Evolutionary conservation across 2,113 vertebrate genomes (phyloP).

Genomic region (Cryptotis parvus): DNA sequence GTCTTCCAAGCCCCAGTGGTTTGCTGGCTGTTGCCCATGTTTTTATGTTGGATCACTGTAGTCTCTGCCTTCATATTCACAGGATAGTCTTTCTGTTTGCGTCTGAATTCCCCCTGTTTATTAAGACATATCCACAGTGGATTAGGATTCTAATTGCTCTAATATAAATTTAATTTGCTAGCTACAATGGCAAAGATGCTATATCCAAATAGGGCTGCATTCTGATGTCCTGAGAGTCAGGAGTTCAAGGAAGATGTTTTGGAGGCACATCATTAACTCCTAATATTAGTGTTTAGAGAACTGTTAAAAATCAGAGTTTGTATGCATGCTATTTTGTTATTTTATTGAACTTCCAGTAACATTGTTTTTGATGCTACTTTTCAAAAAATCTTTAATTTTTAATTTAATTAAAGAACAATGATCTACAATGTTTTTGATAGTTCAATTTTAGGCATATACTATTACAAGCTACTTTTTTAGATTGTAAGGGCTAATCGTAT

Average conservation of each 20-base stretch:
- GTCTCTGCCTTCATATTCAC: background rate
- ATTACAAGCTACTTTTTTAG: too few species aligned
- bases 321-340: background rate
- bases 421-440: too few species aligned
- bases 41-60: background rate
- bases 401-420: too few species aligned
- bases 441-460: too few species aligned
- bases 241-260: background rate
- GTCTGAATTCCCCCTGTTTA: background rate
- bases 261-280: background rate
- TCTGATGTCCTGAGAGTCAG: background rate
- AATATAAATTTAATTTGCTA: background rate
- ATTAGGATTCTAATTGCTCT: background rate
- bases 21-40: background rate
- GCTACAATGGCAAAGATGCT: background rate
- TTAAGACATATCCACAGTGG: background rate
- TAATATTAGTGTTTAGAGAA: background rate
- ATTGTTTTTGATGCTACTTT: constrained; percentile 26
- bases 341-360: background rate
- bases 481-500: background rate
- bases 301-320: background rate
- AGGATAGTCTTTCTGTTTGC: background rate
- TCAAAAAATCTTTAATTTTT: background rate
- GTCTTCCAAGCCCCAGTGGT: background rate
- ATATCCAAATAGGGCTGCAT: background rate